Conservation (phyloP, 2,113 vertebrate genomes). For the Centropristis striata region DNA sequence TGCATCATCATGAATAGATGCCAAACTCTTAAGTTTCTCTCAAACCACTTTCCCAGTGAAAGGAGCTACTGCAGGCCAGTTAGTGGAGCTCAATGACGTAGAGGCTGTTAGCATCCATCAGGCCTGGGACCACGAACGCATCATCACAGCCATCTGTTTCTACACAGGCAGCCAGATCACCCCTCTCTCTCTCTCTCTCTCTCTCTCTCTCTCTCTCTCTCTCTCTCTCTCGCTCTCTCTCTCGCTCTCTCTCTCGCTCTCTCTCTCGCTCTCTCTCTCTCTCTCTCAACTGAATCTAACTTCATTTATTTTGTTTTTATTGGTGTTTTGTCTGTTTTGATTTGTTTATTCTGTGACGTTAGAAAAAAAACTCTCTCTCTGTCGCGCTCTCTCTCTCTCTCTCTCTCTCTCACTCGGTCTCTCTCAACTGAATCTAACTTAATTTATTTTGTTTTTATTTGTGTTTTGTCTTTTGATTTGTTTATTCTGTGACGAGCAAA, state of each 20-base stretch:
- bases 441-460: too few species aligned
- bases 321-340: too few species aligned
- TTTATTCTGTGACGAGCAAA: too few species aligned
- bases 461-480: too few species aligned
- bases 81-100: conserved; percentile 59
- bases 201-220: neutral
- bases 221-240: too few species aligned
- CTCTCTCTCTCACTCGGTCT: neutral
- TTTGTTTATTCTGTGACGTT: too few species aligned
- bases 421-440: too few species aligned
- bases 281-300: too few species aligned
- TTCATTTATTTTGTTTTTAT: too few species aligned
- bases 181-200: neutral
- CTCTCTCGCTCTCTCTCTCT: too few species aligned
- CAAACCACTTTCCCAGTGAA: neutral
- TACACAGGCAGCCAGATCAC: neutral
- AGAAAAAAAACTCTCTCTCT: too few species aligned
- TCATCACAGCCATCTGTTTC: conserved; percentile 42
- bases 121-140: conserved; percentile 36
- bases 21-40: neutral
- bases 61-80: conserved; percentile 17
- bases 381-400: neutral
- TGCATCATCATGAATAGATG: conserved; percentile 3
- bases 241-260: too few species aligned
- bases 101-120: conserved; percentile 73